Conservation (phyloP, 2,797 vertebrate species). For the Microcaecilia unicolor region DNA sequence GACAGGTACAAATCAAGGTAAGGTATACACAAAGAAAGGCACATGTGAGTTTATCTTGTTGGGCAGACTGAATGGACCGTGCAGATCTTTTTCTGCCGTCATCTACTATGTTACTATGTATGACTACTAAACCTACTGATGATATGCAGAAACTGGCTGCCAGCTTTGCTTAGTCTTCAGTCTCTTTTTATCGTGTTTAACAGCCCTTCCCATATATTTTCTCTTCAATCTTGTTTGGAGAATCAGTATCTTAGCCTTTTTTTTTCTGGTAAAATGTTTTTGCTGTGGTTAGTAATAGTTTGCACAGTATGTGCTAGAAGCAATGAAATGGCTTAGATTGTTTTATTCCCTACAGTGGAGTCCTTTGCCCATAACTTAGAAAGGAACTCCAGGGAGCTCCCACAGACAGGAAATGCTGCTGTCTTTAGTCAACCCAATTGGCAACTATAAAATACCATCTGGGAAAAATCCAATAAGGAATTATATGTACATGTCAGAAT, state of each 20-base stretch:
- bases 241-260: neutral
- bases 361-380: neutral
- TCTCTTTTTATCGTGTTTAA: neutral
- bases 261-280: neutral
- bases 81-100: no score
- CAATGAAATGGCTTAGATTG: neutral
- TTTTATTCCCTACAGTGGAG: neutral
- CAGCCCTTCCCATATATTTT: neutral
- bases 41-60: no score
- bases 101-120: no score
- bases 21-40: no score
- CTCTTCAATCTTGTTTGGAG: slow-evolving; percentile 9
- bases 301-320: neutral
- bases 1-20: no score
- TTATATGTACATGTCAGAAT: neutral
- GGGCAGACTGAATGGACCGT: no score
- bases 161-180: no score
- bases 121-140: no score
- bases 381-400: neutral
- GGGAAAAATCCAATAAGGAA: neutral
- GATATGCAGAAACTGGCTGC: no score
- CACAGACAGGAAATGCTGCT: neutral
- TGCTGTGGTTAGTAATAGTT: neutral
- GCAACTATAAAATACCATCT: neutral
- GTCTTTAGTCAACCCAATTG: neutral